Base-by-base conservation (phyloP, 2,797 vertebrate species). In the Iguana delicatissima region DNA sequence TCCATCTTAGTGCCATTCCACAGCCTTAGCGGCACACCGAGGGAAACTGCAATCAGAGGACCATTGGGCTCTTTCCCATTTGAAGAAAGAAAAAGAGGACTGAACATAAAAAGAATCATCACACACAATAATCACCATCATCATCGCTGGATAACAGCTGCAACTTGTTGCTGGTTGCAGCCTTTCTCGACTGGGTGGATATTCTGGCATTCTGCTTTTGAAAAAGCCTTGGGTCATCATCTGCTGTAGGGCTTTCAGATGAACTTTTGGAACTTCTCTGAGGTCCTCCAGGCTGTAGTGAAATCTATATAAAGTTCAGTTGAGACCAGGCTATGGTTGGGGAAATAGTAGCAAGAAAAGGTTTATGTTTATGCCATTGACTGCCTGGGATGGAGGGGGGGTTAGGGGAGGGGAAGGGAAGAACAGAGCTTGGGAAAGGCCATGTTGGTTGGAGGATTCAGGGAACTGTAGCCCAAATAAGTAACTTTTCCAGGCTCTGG, bases 171-270 rank as follows among this genome's bases (percentile, higher is more conserved):
- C 89, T 24, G 92, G 92, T 95, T 95, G 94, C 94, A 95, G 95
- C 97, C 97, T 97, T 97, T 98, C 96, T 94, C 90, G 95, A 98
- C 96, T 97, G 96, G 97, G 97, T 97, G 62, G 97, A 38, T 69
- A 93, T 97, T 98, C 98, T 98, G 98, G 98, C 98, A 97, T 97
- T 95, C 97, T 94, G 95, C 94, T 95, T 98, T 98, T 98, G 95
- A 92, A 97, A 97, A 97, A 97, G 97, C 95, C 91, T 94, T 97
- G 97, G 24, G 97, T 98, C 98, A 97, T 96, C 96, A 96, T 97
- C 97, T 90, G 88, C 93, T 96, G 92, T 89, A 93, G 91, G 93
- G 93, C 92, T 91, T 22, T 0, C 4, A 8, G 1, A 64, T 7
- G 5, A 18, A 14, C 5, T 46, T 62, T 46, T 22, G 29, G 4